Base-by-base conservation (phyloP, 2,888 invertebrate species). In the Drosophila siamana region DNA sequence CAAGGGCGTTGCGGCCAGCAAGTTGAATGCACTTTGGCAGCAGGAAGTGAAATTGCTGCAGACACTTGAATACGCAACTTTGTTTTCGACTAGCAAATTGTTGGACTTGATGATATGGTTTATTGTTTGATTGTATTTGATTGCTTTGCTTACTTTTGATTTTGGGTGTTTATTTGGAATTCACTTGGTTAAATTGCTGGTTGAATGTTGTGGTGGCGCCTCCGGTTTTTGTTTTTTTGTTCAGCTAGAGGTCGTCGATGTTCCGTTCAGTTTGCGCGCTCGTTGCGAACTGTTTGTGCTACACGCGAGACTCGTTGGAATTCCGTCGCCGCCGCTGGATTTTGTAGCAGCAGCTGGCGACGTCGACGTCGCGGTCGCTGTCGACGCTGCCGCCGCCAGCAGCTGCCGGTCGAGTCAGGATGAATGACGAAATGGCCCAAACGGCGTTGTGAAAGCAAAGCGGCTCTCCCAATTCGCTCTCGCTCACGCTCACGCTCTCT, bases 351-450 rank as follows among this genome's bases (percentile, higher is more conserved):
- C 66, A 33, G 65, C 54, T 15, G 63, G 22, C 22, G 61, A 22
- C 4, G 63, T 33, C 2, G 41, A 28, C 6, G 44, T 5, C 13
- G 16, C 36, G 9, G 11, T 57, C 56, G n/a, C 3, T 11, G 67
- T 22, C 13, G 50, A 15, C 40, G 11, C n/a, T 52, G 46, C 48
- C 9, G 73, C 48, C n/a, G 73, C 57, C 48, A 33, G 33, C 59
- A 11, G 46, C 30, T 11, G 38, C 54, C 28, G 54, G 38, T 61
- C 38, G 46, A 54, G 51, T 41, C 77, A 87, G 88, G 80, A 82
- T 74, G 84, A 74, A 79, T 89, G 90, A 89, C 80, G 89, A 90
- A 90, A 89, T 78, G 64, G 78, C 77, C 74, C 59, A 63, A 68
- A 70, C 55, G 47, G 36, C 65, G 36, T 77, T 74, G 76, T 85